phyloP scores from a whole-genome alignment of 2,888 invertebrate genomes.

The Eupithecia abbreviata region DNA sequence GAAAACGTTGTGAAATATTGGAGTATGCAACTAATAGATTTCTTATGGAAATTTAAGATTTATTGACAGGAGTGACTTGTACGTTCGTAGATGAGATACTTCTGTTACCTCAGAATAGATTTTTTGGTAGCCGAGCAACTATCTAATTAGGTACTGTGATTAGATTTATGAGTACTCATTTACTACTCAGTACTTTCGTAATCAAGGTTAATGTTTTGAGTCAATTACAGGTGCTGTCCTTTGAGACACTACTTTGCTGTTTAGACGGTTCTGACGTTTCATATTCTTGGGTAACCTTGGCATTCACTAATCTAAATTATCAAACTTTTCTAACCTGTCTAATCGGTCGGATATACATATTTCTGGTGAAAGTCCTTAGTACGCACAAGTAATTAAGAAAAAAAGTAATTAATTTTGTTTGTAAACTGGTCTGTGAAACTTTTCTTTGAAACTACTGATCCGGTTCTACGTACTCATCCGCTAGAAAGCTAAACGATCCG shows the following conservation, averaged over 20 bases:
- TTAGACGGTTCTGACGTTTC: slow-evolving; percentile 24
- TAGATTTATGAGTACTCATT: slow-evolving; percentile 7
- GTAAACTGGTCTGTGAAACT: neutral
- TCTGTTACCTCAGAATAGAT: neutral
- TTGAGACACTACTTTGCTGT: slow-evolving; percentile 29
- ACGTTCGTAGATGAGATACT: neutral
- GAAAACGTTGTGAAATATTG: neutral
- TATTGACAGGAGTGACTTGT: too few species aligned
- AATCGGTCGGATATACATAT: neutral
- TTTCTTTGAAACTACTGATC: neutral
- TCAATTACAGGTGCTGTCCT: slow-evolving; percentile 34
- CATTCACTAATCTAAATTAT: slow-evolving; percentile 27
- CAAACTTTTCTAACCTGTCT: neutral
- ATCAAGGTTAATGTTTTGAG: slow-evolving; percentile 42
- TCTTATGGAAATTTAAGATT: too few species aligned
- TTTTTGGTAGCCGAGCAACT: neutral
- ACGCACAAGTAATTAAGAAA: neutral
- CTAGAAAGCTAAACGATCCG: neutral
- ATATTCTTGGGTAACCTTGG: slow-evolving; percentile 24
- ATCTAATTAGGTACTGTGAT: neutral
- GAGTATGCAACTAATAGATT: too few species aligned
- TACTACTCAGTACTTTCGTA: slow-evolving; percentile 20
- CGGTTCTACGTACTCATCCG: neutral
- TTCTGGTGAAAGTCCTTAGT: neutral
- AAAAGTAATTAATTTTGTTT: neutral